Base-by-base conservation (phyloP, 2,888 invertebrate species). In the Octonoba sinensis region DNA sequence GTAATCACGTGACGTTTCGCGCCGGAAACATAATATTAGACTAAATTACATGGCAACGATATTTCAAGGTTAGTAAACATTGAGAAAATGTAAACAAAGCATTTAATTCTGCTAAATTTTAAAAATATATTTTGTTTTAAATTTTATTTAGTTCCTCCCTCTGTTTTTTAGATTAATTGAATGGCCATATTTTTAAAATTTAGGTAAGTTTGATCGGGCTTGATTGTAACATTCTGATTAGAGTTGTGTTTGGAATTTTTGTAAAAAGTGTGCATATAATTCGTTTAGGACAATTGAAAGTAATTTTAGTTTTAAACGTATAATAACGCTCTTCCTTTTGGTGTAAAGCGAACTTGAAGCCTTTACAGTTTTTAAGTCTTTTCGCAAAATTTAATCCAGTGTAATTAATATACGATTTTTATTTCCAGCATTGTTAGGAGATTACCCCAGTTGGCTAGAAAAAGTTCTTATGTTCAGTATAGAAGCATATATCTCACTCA, bases 401-500 rank as follows among this genome's bases (percentile, higher is more conserved):
- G 22, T 59, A 24, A 16, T 24, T 1, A 59, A 22, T 12, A 56
- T 24, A 27, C 3, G n/a, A n/a, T 24, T 1, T 62, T 62, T 20
- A 3, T 44, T 22, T 62, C 8, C 16, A 62, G 60, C 18, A 44
- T 44, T 1, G n/a, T 36, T n/a, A 44, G 16, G 13, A 62, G 16
- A 20, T 36, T 44, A 16, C 11, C 44, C 12, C 16, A 12, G 13
- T 44, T 62, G 44, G 3, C 6, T 4, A 36, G 20, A 27, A 6
- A 27, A 27, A 27, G 27, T 27, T 27, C 27, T 27, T 27, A 27
- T 6, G 6, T 27, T 22, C 22, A 56, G 56, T 46, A 16, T 13
- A 46, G 36, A 51, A 16, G 36, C 1, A n/a, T 51, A n/a, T 56
- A 51, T 27, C 18, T 85, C 18, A 84, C 85, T 4, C 59, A 83